A percentile compares a stretch with the other conserved stretches of the same genome.
Evolutionary conservation across 2,888 invertebrate species (phyloP).

Genomic region (Poecilus cupreus): DNA sequence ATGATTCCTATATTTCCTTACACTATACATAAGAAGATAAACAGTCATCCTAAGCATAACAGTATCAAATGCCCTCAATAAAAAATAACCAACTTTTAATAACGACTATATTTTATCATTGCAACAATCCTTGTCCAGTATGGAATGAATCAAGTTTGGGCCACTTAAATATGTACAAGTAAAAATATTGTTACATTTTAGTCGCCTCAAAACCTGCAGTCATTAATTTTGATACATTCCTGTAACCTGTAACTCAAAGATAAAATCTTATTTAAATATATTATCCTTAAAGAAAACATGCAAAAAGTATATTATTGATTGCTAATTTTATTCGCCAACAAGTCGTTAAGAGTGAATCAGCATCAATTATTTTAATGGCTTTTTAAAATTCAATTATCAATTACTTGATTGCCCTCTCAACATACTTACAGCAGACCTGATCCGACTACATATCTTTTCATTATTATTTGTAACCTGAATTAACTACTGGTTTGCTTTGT

Average conservation of each 20-base stretch:
- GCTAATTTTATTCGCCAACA: constrained; percentile 39
- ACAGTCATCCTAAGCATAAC: too few relatives aligned
- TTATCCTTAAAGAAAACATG: background rate
- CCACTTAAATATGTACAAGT: background rate
- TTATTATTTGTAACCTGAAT: constrained; percentile 32
- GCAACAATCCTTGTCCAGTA: background rate
- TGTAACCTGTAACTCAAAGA: background rate
- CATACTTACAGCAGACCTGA: constrained; percentile 20
- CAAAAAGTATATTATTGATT: constrained; percentile 40
- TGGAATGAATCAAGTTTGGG: background rate
- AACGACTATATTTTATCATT: background rate
- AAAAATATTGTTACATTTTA: background rate
- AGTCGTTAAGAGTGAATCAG: constrained; percentile 26
- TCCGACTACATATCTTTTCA: background rate
- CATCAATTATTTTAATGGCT: constrained; percentile 45
- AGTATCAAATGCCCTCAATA: too few relatives aligned
- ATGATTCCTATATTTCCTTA: too few relatives aligned
- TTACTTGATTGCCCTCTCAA: constrained; percentile 45
- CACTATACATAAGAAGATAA: too few relatives aligned
- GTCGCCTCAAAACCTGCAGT: background rate
- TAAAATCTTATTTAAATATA: constrained; percentile 20
- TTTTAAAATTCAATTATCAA: constrained; percentile 51
- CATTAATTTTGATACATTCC: background rate
- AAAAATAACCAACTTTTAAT: too few relatives aligned
- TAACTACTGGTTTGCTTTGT: background rate